These are phyloP conservation scores for Urocolius indicus DNA, from an alignment of 2,113 vertebrate species.

Conservation along the genomic window DNA sequence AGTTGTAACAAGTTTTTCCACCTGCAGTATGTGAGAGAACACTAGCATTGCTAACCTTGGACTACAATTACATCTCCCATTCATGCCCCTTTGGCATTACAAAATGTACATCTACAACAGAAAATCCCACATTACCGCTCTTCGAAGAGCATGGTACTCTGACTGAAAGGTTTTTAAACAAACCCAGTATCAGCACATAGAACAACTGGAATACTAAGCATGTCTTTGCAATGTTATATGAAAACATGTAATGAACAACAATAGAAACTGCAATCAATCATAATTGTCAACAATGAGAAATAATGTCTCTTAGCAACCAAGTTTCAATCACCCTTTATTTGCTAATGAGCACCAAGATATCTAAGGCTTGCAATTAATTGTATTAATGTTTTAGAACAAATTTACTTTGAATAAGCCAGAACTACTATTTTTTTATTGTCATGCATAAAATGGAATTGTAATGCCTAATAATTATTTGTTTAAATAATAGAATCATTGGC, in stretches of 20 bases:
- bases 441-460: conserved; percentile 70
- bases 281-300: conserved; percentile 72
- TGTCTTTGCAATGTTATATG: conserved; percentile 40
- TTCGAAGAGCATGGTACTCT: not conserved
- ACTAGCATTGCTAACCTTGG: not conserved
- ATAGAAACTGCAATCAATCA: conserved; percentile 66
- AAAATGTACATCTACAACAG: not conserved
- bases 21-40: not conserved
- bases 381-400: conserved; percentile 78
- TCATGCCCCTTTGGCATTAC: not conserved
- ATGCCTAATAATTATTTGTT: conserved; percentile 80
- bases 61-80: not conserved
- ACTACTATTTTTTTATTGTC: conserved; percentile 77
- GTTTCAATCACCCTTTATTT: conserved; percentile 77
- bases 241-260: conserved; percentile 71
- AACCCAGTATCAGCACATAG: not conserved
- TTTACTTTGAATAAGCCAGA: conserved; percentile 73
- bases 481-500: conserved; percentile 76
- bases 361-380: conserved; percentile 75
- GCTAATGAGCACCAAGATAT: conserved; percentile 65
- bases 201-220: conserved; percentile 32
- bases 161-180: not conserved
- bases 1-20: not conserved
- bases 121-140: not conserved
- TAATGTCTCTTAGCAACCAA: conserved; percentile 76